phyloP scores from a whole-genome alignment of 2,113 vertebrate species.

The Beaufortia kweichowensis region DNA sequence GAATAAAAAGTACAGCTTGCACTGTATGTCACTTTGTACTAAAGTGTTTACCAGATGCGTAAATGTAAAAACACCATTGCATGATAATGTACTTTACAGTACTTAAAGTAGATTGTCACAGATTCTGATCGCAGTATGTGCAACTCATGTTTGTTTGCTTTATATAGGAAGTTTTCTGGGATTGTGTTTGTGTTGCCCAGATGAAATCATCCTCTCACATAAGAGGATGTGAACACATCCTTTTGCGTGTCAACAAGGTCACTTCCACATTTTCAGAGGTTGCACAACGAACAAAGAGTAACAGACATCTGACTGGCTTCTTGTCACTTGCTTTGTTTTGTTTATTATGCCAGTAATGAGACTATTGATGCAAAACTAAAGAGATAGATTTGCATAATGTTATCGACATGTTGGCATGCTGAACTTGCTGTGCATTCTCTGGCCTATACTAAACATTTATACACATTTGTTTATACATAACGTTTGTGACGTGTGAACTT shows the following conservation, averaged over 20 bases:
- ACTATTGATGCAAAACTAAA: background rate
- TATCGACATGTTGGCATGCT: no score
- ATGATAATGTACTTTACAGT: background rate
- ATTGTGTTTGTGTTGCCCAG: constrained; percentile 59
- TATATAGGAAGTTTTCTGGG: constrained; percentile 24
- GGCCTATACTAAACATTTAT: no score
- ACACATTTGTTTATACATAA: no score
- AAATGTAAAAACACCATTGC: constrained; percentile 5
- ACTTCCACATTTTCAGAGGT: constrained; percentile 74
- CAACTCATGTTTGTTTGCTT: background rate
- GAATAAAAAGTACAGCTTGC: no score
- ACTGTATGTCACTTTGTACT: no score
- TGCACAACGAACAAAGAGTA: constrained; percentile 47
- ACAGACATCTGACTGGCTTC: constrained; percentile 3
- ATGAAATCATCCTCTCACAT: constrained; percentile 64
- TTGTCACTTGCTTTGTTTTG: background rate
- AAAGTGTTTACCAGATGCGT: no score
- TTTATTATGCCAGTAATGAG: background rate
- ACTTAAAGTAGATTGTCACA: background rate
- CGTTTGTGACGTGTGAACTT: no score
- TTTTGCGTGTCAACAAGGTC: constrained; percentile 67
- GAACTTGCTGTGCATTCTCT: no score
- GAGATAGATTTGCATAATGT: no score
- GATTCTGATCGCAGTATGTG: constrained; percentile 8
- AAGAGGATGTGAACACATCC: constrained; percentile 74